Conservation (phyloP, 2,888 invertebrate species). For the Diogma glabrata region DNA sequence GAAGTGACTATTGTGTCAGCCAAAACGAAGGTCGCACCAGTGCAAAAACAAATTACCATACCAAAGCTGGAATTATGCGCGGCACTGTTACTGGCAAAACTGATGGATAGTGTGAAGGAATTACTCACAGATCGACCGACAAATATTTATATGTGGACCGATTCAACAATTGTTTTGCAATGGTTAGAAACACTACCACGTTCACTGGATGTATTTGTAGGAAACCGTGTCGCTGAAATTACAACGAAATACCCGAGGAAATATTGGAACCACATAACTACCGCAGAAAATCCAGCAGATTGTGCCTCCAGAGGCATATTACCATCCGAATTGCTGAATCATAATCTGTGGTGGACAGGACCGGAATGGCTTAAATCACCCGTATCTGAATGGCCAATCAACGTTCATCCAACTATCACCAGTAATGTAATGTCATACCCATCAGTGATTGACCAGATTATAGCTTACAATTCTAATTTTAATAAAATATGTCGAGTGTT, state of each 20-base stretch:
- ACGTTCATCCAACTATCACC: neutral
- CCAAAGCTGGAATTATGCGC: neutral
- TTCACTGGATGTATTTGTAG: neutral
- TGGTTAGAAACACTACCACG: neutral
- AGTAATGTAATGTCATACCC: too few relatives aligned
- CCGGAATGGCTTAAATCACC: neutral
- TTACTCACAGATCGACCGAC: neutral
- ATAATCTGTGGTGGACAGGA: neutral
- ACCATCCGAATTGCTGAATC: neutral
- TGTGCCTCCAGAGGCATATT: neutral
- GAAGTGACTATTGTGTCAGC: neutral
- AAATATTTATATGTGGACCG: neutral
- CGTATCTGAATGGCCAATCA: neutral
- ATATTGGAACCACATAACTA: neutral
- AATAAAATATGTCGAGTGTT: too few relatives aligned
- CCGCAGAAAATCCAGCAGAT: neutral
- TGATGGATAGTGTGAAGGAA: neutral
- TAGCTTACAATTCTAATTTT: too few relatives aligned
- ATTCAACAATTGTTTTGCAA: neutral
- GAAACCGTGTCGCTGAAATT: neutral
- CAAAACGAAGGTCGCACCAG: neutral
- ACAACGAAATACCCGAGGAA: neutral
- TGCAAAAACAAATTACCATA: neutral
- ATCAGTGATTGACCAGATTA: too few relatives aligned
- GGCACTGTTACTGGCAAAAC: neutral